Conservation (phyloP, 2,888 invertebrate species). For the Lasioglossum leucozonium region DNA sequence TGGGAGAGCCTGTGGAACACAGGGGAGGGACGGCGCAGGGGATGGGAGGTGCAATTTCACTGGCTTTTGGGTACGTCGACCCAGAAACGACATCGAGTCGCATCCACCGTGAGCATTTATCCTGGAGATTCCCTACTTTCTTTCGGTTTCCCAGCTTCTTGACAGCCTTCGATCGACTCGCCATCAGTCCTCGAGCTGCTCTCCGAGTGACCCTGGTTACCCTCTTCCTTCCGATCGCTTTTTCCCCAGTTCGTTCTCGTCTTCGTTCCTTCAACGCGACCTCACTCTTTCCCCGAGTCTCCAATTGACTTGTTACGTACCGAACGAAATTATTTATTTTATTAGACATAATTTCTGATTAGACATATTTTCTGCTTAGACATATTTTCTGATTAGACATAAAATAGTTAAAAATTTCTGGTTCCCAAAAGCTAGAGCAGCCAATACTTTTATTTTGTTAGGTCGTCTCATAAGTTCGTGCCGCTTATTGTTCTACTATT, state of each 20-base stretch:
- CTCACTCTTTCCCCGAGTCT: conserved; percentile 20
- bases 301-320: conserved; percentile 17
- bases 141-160: conserved; percentile 60
- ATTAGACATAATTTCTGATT: too few relatives aligned
- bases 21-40: conserved; percentile 16
- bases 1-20: conserved; percentile 41
- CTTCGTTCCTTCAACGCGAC: not conserved
- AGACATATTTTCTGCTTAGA: too few relatives aligned
- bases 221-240: conserved; percentile 5
- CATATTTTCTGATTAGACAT: too few relatives aligned
- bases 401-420: too few relatives aligned
- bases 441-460: too few relatives aligned
- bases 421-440: too few relatives aligned
- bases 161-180: conserved; percentile 69
- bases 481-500: too few relatives aligned
- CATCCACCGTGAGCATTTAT: conserved; percentile 70
- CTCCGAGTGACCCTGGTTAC: conserved; percentile 14
- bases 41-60: conserved; percentile 66
- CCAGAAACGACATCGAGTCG: conserved; percentile 68
- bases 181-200: conserved; percentile 42
- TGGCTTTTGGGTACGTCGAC: conserved; percentile 71
- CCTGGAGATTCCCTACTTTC: conserved; percentile 56
- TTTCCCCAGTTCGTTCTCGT: not conserved
- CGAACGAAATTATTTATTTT: not conserved
- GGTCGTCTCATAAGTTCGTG: too few relatives aligned